Evolutionary conservation across 2,888 invertebrate species (phyloP).

Genomic region (Epinotia brunnichana): DNA sequence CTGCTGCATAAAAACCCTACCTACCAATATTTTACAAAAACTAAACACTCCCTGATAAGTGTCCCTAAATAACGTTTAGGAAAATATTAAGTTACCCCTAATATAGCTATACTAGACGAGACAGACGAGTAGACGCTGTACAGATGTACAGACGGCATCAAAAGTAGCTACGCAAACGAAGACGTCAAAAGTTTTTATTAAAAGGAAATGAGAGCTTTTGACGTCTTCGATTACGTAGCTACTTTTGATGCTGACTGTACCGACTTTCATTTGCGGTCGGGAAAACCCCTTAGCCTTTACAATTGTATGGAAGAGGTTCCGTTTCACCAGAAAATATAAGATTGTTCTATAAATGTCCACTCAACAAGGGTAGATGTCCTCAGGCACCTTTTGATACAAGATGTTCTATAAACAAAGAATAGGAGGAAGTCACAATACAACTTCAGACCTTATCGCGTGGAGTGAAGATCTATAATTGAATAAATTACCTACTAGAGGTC

Average conservation of each 20-base stretch:
- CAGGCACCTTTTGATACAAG: conserved; percentile 28
- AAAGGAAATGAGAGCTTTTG: too few species aligned
- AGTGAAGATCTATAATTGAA: not conserved
- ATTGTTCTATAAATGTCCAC: conserved; percentile 39
- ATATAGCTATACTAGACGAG: conserved; percentile 1
- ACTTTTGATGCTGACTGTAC: too few species aligned
- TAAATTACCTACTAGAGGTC: not conserved
- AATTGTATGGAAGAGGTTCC: not conserved
- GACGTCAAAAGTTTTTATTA: too few species aligned
- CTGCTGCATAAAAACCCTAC: not conserved
- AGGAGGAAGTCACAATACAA: not conserved
- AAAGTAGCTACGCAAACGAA: too few species aligned
- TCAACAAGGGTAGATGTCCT: conserved; percentile 28
- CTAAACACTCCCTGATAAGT: not conserved
- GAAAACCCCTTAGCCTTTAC: not conserved
- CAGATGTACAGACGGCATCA: conserved; percentile 5
- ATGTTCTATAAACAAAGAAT: not conserved
- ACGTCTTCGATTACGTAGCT: too few species aligned
- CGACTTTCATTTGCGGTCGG: conserved; percentile 15
- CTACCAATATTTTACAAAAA: conserved; percentile 7
- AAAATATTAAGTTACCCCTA: conserved; percentile 31
- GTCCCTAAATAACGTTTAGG: conserved; percentile 25
- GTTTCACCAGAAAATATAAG: not conserved
- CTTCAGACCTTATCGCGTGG: not conserved
- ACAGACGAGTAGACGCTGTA: conserved; percentile 27